These are phyloP conservation scores for Rallus crepitans DNA, from an alignment of 2,797 vertebrate genomes.

Conservation along the genomic window DNA sequence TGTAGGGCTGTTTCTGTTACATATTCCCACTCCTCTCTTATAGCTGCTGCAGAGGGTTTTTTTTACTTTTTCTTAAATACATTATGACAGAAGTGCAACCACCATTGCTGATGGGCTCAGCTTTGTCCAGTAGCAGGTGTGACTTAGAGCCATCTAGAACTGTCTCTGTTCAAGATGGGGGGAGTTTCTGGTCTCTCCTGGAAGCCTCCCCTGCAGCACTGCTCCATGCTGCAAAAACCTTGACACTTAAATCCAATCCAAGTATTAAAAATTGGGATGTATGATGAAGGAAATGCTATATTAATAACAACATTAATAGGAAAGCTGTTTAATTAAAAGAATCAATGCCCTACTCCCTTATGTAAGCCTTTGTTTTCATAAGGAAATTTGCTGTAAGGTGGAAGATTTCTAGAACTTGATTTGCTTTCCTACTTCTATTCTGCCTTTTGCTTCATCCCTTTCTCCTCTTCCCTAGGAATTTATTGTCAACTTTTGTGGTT, in stretches of 20 bases:
- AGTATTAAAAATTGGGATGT: background rate
- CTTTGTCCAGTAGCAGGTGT: background rate
- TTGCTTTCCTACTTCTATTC: background rate
- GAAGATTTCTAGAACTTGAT: background rate
- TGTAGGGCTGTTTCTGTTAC: background rate
- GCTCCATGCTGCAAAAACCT: background rate
- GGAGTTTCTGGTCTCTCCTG: background rate
- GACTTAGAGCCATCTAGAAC: background rate
- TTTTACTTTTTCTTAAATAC: background rate
- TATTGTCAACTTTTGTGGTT: background rate
- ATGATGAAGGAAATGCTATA: background rate
- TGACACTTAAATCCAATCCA: background rate
- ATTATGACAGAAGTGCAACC: background rate
- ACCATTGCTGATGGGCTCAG: background rate
- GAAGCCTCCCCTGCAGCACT: background rate
- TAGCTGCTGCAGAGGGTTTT: background rate
- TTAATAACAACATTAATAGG: background rate
- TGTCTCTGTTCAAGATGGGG: background rate
- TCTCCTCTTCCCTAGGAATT: background rate
- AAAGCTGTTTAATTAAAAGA: background rate
- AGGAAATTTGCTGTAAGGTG: background rate
- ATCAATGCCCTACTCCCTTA: background rate
- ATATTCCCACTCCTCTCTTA: background rate
- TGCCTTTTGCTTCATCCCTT: background rate
- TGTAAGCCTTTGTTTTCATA: background rate